Evolutionary conservation across 2,797 vertebrate species (phyloP), one percentile per base, ranked within the genome.

Genomic region (Sphenopsis melanotis): DNA sequence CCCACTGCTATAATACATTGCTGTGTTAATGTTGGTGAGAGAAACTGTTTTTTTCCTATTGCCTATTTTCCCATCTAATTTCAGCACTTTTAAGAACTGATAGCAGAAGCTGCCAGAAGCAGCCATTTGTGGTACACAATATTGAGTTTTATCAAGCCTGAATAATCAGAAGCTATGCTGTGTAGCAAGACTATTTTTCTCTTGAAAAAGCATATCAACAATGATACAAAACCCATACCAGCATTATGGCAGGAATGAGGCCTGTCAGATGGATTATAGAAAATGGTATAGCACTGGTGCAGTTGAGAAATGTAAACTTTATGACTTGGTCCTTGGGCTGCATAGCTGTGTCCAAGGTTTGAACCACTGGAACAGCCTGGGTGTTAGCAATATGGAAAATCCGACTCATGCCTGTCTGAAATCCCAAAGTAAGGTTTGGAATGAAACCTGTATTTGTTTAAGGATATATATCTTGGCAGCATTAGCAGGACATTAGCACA

Each of bases 361-460:
- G 71, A 59, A 55, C 23, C 19, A 16, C 36, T 90, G 68, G 49
- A 92, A 42, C 12, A 87, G 60, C 29, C 24, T 52, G 29, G 34
- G 7, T 77, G 29, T 75, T 83, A 75, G 18, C 53, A 80, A 57
- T 30, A 46, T 3, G 68, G 92, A 94, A 97, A 95, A 85, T 83
- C 37, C 55, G 49, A 95, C 34, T 93, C 56, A 55, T 12, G 49
- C 7, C n/a, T 74, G 34, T 22, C 49, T 87, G 60, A 84, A 90
- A 57, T 57, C 49, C 44, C 80, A 77, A 79, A 85, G 27, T 32
- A 79, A 82, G 30, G 13, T 74, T 84, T 87, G 86, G 41, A 93
- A 68, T 80, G 46, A 66, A 94, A 93, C 68, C 50, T 90, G 22
- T 92, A 18, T 87, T 96, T 95, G 42, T 90, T 89, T 92, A 89